Conservation (phyloP, 2,797 vertebrate species). For the Spizella passerina region DNA sequence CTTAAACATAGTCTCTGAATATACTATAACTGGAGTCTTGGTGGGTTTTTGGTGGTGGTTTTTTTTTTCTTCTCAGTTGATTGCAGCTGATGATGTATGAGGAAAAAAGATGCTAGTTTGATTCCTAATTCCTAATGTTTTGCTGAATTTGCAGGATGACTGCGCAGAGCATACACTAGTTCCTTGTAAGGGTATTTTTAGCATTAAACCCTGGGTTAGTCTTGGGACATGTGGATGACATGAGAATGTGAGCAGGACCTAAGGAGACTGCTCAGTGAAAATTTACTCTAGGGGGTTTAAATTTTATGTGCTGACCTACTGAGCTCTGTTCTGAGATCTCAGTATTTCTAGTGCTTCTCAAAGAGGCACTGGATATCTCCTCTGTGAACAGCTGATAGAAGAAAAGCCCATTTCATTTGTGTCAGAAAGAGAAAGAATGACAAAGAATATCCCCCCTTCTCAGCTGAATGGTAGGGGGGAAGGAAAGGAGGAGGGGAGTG, state of each 20-base stretch:
- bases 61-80: background rate
- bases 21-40: background rate
- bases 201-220: background rate
- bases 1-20: background rate
- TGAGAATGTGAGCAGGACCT: background rate
- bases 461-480: background rate
- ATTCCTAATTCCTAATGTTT: background rate
- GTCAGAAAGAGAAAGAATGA: slow-evolving; percentile 13
- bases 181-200: slow-evolving; percentile 9
- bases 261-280: background rate
- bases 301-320: slow-evolving; percentile 2
- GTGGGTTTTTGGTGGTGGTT: background rate
- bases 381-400: slow-evolving; percentile 47
- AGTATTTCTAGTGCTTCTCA: background rate
- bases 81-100: background rate
- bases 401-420: slow-evolving; percentile 39
- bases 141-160: background rate
- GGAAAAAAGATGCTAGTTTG: background rate
- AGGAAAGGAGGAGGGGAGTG: background rate
- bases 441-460: background rate
- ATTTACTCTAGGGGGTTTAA: background rate
- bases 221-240: background rate
- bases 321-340: background rate
- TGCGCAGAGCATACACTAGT: background rate
- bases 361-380: background rate